Percentiles rank a stretch among this genome's conserved stretches.
These are phyloP conservation scores for Metopolophium dirhodum DNA, from an alignment of 1,140 invertebrate genomes.

Conservation along the genomic window DNA sequence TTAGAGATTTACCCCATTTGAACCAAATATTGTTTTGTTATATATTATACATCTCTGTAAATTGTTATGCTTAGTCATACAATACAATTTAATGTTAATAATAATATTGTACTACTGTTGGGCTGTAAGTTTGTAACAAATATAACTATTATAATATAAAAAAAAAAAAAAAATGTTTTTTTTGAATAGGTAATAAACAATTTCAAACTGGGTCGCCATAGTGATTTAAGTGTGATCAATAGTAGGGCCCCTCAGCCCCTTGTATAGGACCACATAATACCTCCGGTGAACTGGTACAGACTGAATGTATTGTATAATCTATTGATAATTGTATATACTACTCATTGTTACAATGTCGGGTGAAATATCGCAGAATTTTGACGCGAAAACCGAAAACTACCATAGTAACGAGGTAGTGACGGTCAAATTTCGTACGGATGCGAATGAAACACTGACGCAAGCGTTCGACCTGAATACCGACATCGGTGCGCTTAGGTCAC, in stretches of 20 bases:
- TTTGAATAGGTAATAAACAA: background rate
- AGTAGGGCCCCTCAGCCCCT: background rate
- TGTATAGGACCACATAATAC: background rate
- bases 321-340: background rate
- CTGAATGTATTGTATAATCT: background rate
- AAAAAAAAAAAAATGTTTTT: background rate
- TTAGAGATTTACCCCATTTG: background rate
- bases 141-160: background rate
- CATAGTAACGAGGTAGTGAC: conserved; percentile 58
- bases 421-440: conserved; percentile 57
- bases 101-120: background rate
- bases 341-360: background rate
- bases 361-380: background rate
- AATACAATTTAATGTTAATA: background rate
- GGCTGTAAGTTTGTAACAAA: background rate
- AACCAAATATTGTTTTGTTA: background rate
- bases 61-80: background rate
- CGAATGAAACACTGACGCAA: conserved; percentile 56
- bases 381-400: background rate
- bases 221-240: conserved; percentile 26
- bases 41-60: background rate
- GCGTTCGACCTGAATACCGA: conserved; percentile 57
- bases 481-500: conserved; percentile 51
- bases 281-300: background rate
- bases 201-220: background rate